Conservation (phyloP, 2,797 vertebrate genomes). For the Podarcis lilfordi region DNA sequence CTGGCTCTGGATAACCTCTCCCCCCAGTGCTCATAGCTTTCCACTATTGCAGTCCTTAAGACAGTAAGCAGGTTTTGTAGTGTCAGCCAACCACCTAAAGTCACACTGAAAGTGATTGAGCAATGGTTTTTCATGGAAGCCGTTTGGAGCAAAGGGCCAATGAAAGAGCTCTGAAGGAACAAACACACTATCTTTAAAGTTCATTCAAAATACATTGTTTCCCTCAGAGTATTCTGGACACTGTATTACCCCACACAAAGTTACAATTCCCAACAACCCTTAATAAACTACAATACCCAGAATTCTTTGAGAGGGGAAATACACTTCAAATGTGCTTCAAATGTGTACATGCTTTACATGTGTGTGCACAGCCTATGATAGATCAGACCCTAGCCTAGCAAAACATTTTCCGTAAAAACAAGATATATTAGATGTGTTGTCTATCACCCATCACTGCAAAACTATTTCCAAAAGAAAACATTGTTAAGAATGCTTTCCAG, state of each 20-base stretch:
- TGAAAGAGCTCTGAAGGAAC: conserved; percentile 1
- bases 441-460: no score
- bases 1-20: neutral
- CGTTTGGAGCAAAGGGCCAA: neutral
- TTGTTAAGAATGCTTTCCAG: neutral
- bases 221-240: no score
- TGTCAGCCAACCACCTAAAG: neutral
- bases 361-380: neutral
- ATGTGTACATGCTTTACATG: no score
- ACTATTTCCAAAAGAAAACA: neutral
- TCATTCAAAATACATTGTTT: no score
- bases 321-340: no score
- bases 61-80: neutral
- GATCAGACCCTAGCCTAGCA: neutral
- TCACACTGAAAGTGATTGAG: neutral
- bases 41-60: neutral
- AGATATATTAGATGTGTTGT: neutral
- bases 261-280: no score
- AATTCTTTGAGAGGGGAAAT: no score
- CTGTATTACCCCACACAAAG: no score
- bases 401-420: neutral
- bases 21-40: neutral
- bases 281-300: no score
- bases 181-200: neutral
- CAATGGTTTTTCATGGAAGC: neutral